Evolutionary conservation across 2,888 invertebrate species (phyloP), one percentile per base, ranked within the genome.

Genomic region (Lydus trimaculatus): DNA sequence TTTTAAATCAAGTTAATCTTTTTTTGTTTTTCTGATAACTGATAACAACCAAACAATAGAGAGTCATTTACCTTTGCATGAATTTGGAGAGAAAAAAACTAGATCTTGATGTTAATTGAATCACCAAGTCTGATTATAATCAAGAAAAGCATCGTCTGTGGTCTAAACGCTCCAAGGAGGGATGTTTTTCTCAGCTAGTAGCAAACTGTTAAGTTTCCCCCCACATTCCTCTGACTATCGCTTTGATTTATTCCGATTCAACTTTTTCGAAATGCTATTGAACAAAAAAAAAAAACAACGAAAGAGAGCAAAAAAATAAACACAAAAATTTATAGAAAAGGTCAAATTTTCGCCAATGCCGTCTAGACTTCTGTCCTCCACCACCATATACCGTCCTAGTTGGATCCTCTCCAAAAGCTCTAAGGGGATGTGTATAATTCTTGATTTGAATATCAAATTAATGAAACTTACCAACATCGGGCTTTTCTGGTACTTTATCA

Each of bases 391-490:
- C 13, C 36, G 36, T 36, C 13, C 13, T 36, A 36, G 11, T 43
- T 43, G 39, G 39, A 43, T 17, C 11, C 5, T n/a, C 7, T n/a
- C n/a, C 39, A 43, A 17, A 43, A 5, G n/a, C 17, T 4, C n/a
- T 17, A 43, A 43, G 39, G 39, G 17, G 39, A 7, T 43, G 39
- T n/a, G 13, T 28, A 28, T 28, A 36, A 43, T 20, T 48, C 20
- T 17, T n/a, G n/a, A n/a, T 39, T n/a, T 39, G 39, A n/a, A 36
- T 36, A 36, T 6, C n/a, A n/a, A n/a, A n/a, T n/a, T n/a, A n/a
- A 6, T 5, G 2, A 25, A 56, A 75, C 87, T 87, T 81, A 89
- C 89, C 89, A 85, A 86, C 86, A 81, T 85, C 86, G 52, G 88
- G 87, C 74, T 86, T 85, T 71, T 87, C 85, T 80, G 87, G 86